Conservation (phyloP, 1,140 invertebrate species). For the Drosophila aff. region DNA sequence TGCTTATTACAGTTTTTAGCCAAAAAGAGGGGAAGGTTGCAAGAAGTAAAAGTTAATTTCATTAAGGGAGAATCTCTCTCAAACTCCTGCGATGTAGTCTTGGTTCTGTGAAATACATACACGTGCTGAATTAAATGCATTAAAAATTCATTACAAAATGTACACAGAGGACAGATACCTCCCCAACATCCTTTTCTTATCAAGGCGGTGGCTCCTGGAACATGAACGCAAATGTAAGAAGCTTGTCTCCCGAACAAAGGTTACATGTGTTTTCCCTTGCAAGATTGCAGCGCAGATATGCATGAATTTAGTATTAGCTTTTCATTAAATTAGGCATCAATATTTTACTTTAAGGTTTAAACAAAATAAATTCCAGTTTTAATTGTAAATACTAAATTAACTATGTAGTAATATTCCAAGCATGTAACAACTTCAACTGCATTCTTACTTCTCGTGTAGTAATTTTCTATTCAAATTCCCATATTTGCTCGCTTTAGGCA, state of each 20-base stretch:
- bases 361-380: background rate
- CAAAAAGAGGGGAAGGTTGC: background rate
- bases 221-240: slow-evolving; percentile 59
- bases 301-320: background rate
- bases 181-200: background rate
- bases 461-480: background rate
- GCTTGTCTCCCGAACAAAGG: slow-evolving; percentile 36
- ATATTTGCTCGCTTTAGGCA: background rate
- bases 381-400: background rate
- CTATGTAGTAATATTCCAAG: background rate
- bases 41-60: slow-evolving; percentile 61
- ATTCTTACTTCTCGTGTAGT: background rate
- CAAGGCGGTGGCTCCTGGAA: slow-evolving; percentile 24
- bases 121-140: slow-evolving; percentile 58
- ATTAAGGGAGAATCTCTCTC: slow-evolving; percentile 33
- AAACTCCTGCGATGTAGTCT: background rate
- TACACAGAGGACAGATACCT: slow-evolving; percentile 30
- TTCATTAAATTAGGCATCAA: background rate
- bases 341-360: background rate
- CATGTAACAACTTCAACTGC: background rate
- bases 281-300: slow-evolving; percentile 20
- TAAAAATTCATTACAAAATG: slow-evolving; percentile 76
- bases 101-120: slow-evolving; percentile 30
- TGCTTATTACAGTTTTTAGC: slow-evolving; percentile 58
- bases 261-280: slow-evolving; percentile 19